Base-by-base conservation (phyloP, 2,113 vertebrate species). In the Cyanistes caeruleus region DNA sequence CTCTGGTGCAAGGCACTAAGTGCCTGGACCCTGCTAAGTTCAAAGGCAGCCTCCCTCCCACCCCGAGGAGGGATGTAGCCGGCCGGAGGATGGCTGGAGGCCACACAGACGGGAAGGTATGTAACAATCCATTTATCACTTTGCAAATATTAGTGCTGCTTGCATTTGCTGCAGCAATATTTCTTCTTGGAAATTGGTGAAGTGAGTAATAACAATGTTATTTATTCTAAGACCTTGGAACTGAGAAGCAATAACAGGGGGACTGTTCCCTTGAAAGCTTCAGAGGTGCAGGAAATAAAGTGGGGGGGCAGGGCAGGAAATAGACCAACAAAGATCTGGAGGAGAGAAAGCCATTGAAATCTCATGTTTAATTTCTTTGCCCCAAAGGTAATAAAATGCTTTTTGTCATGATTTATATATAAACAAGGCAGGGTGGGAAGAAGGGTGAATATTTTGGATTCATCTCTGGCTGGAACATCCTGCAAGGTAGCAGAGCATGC, bases 211-310 rank as follows among this genome's bases (percentile, higher is more conserved):
- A 98, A 96, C 88, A 92, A 82, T 78, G 95, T 97, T 96, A 97
- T 97, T 97, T 98, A 97, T 96, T 96, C 87, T 89, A 95, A 97
- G 93, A 96, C 92, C 94, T 97, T 97, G 95, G 88, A 79, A 92
- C 84, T 97, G 89, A 97, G 97, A 97, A 96, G 96, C 96, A 95
- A 90, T 84, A 93, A 95, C 67, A 48, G 65, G 88, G 70, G 74
- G 73, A 92, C 73, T 64, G 89, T 94, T 96, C 96, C 93, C 96
- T 96, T 96, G 94, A 89, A 95, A 95, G 86, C 87, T 97, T 90
- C 10, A 1, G 89, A 97, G 92, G 85, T 91, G 88, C 70, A 91
- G 86, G 93, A 72, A 96, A 93, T 86, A 85, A 94, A 96, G 80
- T 6, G 37, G 18, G 35, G 5, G 17, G 23, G 7, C 9, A 55